phyloP scores from a whole-genome alignment of 1,140 invertebrate species.

The Solenopsis fugax region DNA sequence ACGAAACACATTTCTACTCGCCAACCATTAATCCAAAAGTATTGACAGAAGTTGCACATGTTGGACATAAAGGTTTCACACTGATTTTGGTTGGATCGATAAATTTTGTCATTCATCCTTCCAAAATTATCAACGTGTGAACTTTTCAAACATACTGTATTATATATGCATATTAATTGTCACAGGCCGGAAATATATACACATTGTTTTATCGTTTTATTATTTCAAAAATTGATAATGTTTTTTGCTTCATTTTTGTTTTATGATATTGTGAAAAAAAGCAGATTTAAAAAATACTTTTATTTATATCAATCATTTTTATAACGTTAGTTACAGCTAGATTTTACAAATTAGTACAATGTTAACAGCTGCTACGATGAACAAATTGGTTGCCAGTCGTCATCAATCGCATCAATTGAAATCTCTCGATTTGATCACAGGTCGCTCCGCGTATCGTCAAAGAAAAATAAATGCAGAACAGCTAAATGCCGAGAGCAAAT shows the following conservation, averaged over 20 bases:
- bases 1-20: too few species aligned
- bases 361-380: neutral
- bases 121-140: too few species aligned
- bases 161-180: neutral
- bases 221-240: neutral
- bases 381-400: slow-evolving; percentile 36
- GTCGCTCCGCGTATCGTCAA: slow-evolving; percentile 19
- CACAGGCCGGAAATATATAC: neutral
- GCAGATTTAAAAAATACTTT: neutral
- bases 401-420: slow-evolving; percentile 16
- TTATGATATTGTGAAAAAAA: neutral
- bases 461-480: slow-evolving; percentile 30
- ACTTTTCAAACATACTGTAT: too few species aligned
- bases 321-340: neutral
- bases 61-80: too few species aligned
- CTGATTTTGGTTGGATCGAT: too few species aligned
- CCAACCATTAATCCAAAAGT: too few species aligned
- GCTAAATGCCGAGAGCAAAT: slow-evolving; percentile 45
- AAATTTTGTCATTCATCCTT: too few species aligned
- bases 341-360: neutral
- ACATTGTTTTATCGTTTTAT: neutral
- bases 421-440: neutral
- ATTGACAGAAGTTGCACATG: too few species aligned
- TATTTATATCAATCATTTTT: neutral
- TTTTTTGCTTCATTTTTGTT: neutral